phyloP scores from a whole-genome alignment of 2,797 vertebrate species.

The Typhlichthys eigenmanni region DNA sequence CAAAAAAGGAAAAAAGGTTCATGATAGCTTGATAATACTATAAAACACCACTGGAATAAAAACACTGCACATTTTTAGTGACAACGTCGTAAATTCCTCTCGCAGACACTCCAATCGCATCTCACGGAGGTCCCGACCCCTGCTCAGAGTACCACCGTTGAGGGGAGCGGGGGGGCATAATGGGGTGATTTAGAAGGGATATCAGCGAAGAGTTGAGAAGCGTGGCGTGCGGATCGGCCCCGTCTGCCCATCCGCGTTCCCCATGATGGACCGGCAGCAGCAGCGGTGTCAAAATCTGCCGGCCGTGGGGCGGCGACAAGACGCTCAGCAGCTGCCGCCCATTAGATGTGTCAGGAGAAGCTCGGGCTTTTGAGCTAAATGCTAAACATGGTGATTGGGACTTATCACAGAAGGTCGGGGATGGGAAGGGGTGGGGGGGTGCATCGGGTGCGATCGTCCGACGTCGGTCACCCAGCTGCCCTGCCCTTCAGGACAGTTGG shows the following conservation, averaged over 20 bases:
- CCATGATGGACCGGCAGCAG: slow-evolving; percentile 40
- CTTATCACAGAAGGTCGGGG: not conserved
- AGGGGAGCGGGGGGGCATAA: slow-evolving; percentile 14
- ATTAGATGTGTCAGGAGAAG: slow-evolving; percentile 31
- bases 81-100: too few species aligned
- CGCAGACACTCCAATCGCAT: too few species aligned
- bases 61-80: too few species aligned
- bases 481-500: not conserved
- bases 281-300: slow-evolving; percentile 22
- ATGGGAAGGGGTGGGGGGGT: too few species aligned
- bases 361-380: slow-evolving; percentile 30
- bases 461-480: not conserved
- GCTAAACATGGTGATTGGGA: slow-evolving; percentile 22
- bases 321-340: slow-evolving; percentile 28
- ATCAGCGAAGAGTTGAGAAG: not conserved
- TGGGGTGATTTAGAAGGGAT: slow-evolving; percentile 22
- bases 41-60: too few species aligned
- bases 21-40: too few species aligned
- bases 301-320: slow-evolving; percentile 23
- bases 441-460: too few species aligned
- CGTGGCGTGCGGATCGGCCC: slow-evolving; percentile 11
- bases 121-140: too few species aligned
- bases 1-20: too few species aligned
- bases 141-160: too few species aligned
- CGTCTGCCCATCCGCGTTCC: slow-evolving; percentile 23